These are phyloP conservation scores for Dasysyrphus albostriatus DNA, from an alignment of 2,888 invertebrate genomes.

Conservation along the genomic window DNA sequence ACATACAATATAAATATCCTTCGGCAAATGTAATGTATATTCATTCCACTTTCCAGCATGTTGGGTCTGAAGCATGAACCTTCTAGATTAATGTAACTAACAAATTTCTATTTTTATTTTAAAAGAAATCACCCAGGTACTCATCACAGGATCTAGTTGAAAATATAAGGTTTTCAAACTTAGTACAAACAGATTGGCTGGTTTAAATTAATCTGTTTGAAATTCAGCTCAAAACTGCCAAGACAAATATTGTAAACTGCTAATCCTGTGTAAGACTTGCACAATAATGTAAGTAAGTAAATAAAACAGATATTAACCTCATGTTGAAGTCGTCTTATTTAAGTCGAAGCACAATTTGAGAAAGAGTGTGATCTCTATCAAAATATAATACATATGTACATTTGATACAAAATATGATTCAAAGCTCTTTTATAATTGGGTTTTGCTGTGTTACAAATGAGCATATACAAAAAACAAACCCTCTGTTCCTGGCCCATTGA, in stretches of 20 bases:
- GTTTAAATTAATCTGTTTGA: background rate
- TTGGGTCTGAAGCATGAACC: constrained; percentile 12
- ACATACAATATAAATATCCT: background rate
- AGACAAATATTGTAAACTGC: background rate
- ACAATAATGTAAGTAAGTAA: constrained; percentile 19
- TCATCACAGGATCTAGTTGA: background rate
- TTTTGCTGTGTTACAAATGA: no score
- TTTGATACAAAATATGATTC: no score
- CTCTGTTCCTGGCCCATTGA: no score
- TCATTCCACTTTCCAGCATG: constrained; percentile 25
- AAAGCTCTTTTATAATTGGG: no score
- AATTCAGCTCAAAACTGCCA: background rate
- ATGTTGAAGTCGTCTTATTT: background rate
- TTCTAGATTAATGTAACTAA: constrained; percentile 17
- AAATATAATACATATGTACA: no score
- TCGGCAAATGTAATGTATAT: background rate
- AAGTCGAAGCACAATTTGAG: background rate
- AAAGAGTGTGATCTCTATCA: no score
- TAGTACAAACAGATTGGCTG: background rate
- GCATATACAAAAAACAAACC: no score
- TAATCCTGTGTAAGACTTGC: background rate
- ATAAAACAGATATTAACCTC: background rate
- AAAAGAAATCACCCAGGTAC: background rate
- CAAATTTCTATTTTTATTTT: background rate
- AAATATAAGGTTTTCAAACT: background rate